Percentiles rank a stretch among this genome's conserved stretches.
These are phyloP conservation scores for Orthosia gracilis DNA, from an alignment of 2,888 invertebrate species.

Conservation along the genomic window DNA sequence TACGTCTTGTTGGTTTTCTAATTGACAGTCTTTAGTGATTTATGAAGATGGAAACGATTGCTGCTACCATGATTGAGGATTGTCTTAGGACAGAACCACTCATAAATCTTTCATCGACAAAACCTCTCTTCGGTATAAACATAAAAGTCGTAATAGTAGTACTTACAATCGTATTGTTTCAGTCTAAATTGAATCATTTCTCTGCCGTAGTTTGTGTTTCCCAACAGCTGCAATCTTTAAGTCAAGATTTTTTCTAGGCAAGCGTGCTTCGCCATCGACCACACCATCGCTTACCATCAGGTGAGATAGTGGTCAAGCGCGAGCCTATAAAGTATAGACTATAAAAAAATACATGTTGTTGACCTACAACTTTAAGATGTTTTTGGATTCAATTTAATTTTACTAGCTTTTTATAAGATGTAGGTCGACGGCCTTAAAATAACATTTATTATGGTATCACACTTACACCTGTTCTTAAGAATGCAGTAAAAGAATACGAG, in stretches of 20 bases:
- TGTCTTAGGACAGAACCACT: slow-evolving; percentile 3
- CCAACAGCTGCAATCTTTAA: no score
- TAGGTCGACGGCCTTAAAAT: neutral
- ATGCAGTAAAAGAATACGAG: slow-evolving; percentile 20
- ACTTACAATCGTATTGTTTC: neutral
- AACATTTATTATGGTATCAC: neutral
- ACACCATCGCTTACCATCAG: no score
- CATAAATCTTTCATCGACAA: neutral
- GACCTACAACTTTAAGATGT: neutral
- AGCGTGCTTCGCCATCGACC: no score
- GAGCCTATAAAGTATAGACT: no score
- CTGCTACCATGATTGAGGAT: slow-evolving; percentile 15
- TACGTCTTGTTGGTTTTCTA: slow-evolving; percentile 57
- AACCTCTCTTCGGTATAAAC: neutral
- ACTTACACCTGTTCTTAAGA: slow-evolving; percentile 23
- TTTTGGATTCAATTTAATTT: neutral
- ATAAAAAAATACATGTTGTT: no score
- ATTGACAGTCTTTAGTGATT: slow-evolving; percentile 59
- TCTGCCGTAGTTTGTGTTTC: no score
- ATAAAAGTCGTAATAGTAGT: no score
- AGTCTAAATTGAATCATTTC: no score
- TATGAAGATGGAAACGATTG: slow-evolving; percentile 50
- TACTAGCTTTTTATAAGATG: neutral
- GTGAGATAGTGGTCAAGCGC: no score
- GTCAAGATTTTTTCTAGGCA: no score